phyloP scores from a whole-genome alignment of 2,888 invertebrate species.

The Drosophila prostipennis region DNA sequence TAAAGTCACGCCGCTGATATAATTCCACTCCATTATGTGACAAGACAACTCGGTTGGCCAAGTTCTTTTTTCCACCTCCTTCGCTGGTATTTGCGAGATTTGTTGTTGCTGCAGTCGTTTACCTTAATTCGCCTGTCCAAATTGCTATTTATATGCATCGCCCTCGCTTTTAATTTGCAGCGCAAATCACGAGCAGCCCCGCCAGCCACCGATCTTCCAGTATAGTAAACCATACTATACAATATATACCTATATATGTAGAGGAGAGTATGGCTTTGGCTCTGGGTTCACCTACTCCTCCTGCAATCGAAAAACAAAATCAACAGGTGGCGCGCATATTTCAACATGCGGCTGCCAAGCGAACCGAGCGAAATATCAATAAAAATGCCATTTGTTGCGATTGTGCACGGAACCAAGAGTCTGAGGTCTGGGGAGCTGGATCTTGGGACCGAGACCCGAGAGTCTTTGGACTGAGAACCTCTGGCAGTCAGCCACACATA shows the following conservation, averaged over 20 bases:
- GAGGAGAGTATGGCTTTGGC: conserved; percentile 12
- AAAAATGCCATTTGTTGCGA: conserved; percentile 80
- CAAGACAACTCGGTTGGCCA: conserved; percentile 43
- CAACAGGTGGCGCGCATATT: conserved; percentile 77
- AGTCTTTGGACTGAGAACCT: conserved; percentile 34
- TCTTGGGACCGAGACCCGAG: conserved; percentile 2
- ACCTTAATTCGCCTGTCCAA: conserved; percentile 75
- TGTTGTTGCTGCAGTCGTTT: conserved; percentile 62
- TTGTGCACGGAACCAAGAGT: conserved; percentile 59
- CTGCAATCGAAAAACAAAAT: conserved; percentile 66
- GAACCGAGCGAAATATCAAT: conserved; percentile 77
- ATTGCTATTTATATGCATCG: conserved; percentile 78
- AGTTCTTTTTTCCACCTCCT: conserved; percentile 13
- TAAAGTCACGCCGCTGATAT: conserved; percentile 70
- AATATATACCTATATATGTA: conserved; percentile 1
- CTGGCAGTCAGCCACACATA: conserved; percentile 46
- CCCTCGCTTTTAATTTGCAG: conserved; percentile 77
- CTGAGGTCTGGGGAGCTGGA: conserved; percentile 17
- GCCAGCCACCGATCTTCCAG: conserved; percentile 19
- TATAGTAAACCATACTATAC: background rate
- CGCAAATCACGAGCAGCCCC: conserved; percentile 66
- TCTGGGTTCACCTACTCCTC: conserved; percentile 33
- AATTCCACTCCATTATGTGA: conserved; percentile 65
- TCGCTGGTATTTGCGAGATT: conserved; percentile 41
- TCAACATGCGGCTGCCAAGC: conserved; percentile 71